phyloP scores from a whole-genome alignment of 2,888 invertebrate genomes.

The Lasiommata megera region DNA sequence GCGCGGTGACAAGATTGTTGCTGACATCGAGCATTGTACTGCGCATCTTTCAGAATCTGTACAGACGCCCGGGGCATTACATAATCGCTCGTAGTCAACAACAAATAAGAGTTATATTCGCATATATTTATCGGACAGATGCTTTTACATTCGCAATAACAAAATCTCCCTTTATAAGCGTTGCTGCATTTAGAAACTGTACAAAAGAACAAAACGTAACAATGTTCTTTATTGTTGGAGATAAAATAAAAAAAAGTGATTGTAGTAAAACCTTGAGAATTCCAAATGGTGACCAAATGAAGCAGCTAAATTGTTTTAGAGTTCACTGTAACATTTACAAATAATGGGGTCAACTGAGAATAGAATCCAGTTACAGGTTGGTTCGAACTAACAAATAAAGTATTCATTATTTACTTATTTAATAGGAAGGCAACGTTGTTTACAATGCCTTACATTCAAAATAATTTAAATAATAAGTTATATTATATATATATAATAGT shows the following conservation, averaged over 20 bases:
- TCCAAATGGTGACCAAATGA: not conserved
- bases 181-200: conserved; percentile 21
- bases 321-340: not conserved
- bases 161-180: conserved; percentile 26
- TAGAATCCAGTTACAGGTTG: not conserved
- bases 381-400: not conserved
- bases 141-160: conserved; percentile 21
- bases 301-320: not conserved
- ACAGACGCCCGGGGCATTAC: not conserved
- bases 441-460: too few relatives aligned
- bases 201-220: conserved; percentile 15
- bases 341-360: not conserved
- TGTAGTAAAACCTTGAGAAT: not conserved
- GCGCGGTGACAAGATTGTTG: conserved; percentile 30
- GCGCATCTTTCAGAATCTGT: conserved; percentile 26
- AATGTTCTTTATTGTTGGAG: conserved; percentile 13
- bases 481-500: too few relatives aligned
- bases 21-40: conserved; percentile 27
- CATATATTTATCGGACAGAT: not conserved
- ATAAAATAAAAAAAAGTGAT: conserved; percentile 5
- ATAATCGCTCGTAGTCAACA: not conserved
- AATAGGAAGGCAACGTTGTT: too few relatives aligned
- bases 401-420: too few relatives aligned
- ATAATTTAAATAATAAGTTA: too few relatives aligned
- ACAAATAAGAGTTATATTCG: conserved; percentile 8